Base-by-base conservation (phyloP, 1,140 invertebrate genomes). In the Scaptodrosophila lebanonensis region DNA sequence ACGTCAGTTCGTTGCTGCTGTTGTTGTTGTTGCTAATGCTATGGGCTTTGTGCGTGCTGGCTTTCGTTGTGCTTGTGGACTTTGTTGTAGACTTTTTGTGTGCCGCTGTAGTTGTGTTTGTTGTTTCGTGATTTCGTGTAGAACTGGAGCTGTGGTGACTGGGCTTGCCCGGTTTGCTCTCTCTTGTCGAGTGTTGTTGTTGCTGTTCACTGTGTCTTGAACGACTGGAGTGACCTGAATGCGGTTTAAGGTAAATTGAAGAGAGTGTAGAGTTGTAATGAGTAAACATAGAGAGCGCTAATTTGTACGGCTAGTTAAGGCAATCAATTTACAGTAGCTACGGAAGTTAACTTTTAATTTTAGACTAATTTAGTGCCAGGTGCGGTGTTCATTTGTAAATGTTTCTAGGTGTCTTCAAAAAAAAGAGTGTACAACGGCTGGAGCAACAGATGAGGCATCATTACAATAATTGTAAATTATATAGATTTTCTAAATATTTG, bases 221-320 rank as follows among this genome's bases (percentile, higher is more conserved):
- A 76, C 75, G 75, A 73, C 83, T 85, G 61, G 83, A 85, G 83
- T 85, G 83, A 85, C 76, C 83, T 85, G 56, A 42, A 25, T 25
- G 4, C 22, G 33, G 6, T n/a, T n/a, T n/a, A 30, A 15, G 11
- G 15, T 5, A 0, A 29, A 43, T 20, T 1, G 6, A 20, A 39
- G 22, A 6, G 3, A 25, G n/a, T 9, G 0, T 49, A 59, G 27
- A 57, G 16, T 40, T 40, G 0, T 2, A 7, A 8, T 29, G 29
- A 9, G n/a, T n/a, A n/a, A n/a, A 25, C 22, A 25, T 25, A 25
- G 15, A 20, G 8, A 13, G 32, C 12, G 8, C 11, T 43, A n/a
- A 8, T 16, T 27, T 5, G 27, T 4, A 9, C 20, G 15, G 2
- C 12, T 6, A 15, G 63, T 66, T 57, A 42, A 20, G 29, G 6